Conservation (phyloP, 2,797 vertebrate genomes). For the Crocodylus rhombifer region DNA sequence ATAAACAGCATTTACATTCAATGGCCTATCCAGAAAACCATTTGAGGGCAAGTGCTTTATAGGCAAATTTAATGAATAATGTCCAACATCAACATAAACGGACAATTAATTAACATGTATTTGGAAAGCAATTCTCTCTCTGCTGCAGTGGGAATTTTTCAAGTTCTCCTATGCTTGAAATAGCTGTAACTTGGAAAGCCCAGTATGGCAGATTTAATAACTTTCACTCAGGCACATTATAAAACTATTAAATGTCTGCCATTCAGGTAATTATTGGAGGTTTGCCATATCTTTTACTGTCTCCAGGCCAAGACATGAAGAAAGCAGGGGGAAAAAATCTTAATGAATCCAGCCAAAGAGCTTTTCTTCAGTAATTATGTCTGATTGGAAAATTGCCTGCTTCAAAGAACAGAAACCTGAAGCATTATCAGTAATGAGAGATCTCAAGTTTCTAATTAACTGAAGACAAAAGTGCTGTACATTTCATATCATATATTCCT, state of each 20-base stretch:
- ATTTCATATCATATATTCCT: not conserved
- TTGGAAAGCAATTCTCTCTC: not conserved
- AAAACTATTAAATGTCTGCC: conserved; percentile 35
- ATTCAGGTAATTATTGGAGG: conserved; percentile 43
- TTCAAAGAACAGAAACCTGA: conserved; percentile 62
- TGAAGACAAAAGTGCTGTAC: conserved; percentile 26
- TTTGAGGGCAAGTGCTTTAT: not conserved
- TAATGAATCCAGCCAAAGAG: conserved; percentile 14
- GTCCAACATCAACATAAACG: not conserved
- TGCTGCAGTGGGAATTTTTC: not conserved
- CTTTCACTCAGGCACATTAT: conserved; percentile 9
- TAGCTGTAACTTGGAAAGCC: conserved; percentile 11
- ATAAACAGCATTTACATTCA: not conserved
- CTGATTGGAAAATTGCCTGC: conserved; percentile 59
- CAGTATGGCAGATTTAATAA: conserved; percentile 24
- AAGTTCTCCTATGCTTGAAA: not conserved
- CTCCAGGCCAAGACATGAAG: not conserved
- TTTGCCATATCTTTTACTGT: conserved; percentile 13
- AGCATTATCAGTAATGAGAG: conserved; percentile 53
- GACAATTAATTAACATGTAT: not conserved
- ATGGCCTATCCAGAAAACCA: not conserved
- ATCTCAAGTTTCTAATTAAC: conserved; percentile 43
- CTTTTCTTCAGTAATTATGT: conserved; percentile 17
- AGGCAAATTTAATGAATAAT: conserved; percentile 1
- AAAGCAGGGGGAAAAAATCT: not conserved